Percentiles rank a stretch among this genome's conserved stretches.
Conservation (phyloP, 37 sponge, comb jelly and placozoan species). For the Halisarca cf. caerulea region DNA sequence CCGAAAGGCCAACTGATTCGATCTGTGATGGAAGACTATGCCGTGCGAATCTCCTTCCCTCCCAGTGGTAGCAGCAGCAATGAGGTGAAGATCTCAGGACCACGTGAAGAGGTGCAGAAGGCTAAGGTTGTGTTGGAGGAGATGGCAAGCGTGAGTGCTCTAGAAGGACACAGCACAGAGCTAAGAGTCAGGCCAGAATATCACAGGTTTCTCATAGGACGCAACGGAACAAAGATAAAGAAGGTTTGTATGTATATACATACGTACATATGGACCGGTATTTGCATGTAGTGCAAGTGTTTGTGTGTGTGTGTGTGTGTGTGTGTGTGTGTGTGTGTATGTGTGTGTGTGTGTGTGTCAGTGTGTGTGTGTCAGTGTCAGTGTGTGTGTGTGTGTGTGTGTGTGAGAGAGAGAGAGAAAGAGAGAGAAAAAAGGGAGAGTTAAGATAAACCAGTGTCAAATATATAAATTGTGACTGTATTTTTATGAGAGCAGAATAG, state of each 20-base stretch:
- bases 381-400: too few species aligned
- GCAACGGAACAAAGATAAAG: constrained; percentile 77
- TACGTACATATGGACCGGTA: too few species aligned
- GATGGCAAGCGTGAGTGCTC: constrained; percentile 69
- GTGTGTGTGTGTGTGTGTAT: constrained; percentile 1
- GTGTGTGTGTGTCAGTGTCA: not conserved
- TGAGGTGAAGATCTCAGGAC: constrained; percentile 69
- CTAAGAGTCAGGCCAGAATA: constrained; percentile 75
- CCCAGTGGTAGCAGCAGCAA: constrained; percentile 36
- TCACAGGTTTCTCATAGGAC: constrained; percentile 89
- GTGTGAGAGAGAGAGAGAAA: too few species aligned
- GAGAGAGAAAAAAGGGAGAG: too few species aligned
- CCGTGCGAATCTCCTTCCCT: constrained; percentile 82
- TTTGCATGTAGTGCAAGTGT: not conserved
- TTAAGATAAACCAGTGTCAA: too few species aligned
- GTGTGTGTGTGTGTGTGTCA: not conserved
- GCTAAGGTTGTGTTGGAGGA: constrained; percentile 77
- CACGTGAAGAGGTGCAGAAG: constrained; percentile 83
- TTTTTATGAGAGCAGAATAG: too few species aligned
- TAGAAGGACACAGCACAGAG: constrained; percentile 67
- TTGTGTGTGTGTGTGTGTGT: constrained; percentile 10
- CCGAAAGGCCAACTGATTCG: constrained; percentile 86
- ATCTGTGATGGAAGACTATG: constrained; percentile 83
- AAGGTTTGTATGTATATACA: constrained; percentile 43
- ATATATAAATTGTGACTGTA: too few species aligned